Evolutionary conservation across 2,888 invertebrate species (phyloP).

Genomic region (Margaritifera margaritifera): DNA sequence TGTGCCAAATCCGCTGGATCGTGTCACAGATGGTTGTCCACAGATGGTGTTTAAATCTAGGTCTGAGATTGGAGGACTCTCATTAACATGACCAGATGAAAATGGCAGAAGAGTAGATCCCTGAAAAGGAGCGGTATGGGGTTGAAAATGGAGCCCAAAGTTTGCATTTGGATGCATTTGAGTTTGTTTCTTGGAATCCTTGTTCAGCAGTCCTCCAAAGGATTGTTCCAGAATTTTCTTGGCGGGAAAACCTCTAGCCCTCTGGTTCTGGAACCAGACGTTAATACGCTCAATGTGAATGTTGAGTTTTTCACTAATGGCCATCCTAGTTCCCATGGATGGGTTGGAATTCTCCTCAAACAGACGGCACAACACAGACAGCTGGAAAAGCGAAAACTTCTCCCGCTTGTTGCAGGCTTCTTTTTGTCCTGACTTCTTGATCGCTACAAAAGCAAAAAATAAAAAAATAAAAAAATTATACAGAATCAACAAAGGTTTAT

Average conservation of each 20-base stretch:
- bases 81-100: too few relatives aligned
- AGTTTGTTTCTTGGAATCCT: neutral
- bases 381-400: constrained; percentile 44
- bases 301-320: constrained; percentile 41
- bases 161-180: too few relatives aligned
- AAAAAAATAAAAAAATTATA: neutral
- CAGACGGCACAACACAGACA: constrained; percentile 45
- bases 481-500: too few relatives aligned
- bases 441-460: constrained; percentile 33
- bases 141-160: too few relatives aligned
- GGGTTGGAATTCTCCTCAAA: constrained; percentile 50
- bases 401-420: constrained; percentile 38
- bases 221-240: constrained; percentile 40
- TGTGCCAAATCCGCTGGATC: too few relatives aligned
- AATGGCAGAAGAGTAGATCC: too few relatives aligned
- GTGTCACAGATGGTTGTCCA: too few relatives aligned
- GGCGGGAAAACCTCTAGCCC: constrained; percentile 50
- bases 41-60: too few relatives aligned
- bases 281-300: constrained; percentile 49
- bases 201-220: constrained; percentile 1
- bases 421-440: constrained; percentile 31
- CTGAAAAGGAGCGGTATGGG: too few relatives aligned
- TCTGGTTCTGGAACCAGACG: constrained; percentile 54
- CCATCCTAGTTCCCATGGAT: constrained; percentile 35
- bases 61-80: too few relatives aligned